Percentiles rank a stretch among this genome's conserved stretches.
These are phyloP conservation scores for Proterorhinus semilunaris DNA, from an alignment of 2,113 vertebrate species.

Conservation along the genomic window DNA sequence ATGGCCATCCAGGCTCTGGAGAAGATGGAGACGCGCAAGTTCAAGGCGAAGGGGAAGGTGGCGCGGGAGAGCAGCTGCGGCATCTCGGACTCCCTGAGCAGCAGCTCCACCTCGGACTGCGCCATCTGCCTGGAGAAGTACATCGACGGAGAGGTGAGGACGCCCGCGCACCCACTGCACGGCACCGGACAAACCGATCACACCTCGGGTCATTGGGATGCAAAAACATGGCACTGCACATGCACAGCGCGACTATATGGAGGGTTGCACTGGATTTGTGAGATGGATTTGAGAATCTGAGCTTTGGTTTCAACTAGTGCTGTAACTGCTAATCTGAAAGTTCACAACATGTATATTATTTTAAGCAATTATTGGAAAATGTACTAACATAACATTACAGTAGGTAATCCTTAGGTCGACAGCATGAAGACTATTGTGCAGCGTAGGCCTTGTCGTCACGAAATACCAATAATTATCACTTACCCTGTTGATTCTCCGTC, in stretches of 20 bases:
- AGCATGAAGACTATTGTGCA: too few species aligned
- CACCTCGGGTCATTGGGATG: background rate
- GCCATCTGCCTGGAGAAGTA: conserved; percentile 99
- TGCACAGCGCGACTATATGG: background rate
- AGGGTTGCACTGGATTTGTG: background rate
- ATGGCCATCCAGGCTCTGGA: conserved; percentile 96
- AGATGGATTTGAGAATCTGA: too few species aligned
- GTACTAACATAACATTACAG: too few species aligned
- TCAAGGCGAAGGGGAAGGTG: conserved; percentile 92
- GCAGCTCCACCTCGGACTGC: conserved; percentile 97
- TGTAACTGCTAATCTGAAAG: too few species aligned
- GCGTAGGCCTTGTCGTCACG: too few species aligned
- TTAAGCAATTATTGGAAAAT: too few species aligned
- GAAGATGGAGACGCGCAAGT: conserved; percentile 98
- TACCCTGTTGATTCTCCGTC: too few species aligned
- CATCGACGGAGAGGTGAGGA: conserved; percentile 93
- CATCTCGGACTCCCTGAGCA: conserved; percentile 91
- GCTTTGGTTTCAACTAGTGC: too few species aligned
- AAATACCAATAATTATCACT: too few species aligned
- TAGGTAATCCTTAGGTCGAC: too few species aligned
- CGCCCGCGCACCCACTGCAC: background rate
- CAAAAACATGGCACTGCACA: background rate
- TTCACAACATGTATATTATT: too few species aligned
- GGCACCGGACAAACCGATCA: background rate
- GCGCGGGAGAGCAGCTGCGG: conserved; percentile 87